Evolutionary conservation across 2,113 vertebrate genomes (phyloP).

Genomic region (Elephantulus edwardii): DNA sequence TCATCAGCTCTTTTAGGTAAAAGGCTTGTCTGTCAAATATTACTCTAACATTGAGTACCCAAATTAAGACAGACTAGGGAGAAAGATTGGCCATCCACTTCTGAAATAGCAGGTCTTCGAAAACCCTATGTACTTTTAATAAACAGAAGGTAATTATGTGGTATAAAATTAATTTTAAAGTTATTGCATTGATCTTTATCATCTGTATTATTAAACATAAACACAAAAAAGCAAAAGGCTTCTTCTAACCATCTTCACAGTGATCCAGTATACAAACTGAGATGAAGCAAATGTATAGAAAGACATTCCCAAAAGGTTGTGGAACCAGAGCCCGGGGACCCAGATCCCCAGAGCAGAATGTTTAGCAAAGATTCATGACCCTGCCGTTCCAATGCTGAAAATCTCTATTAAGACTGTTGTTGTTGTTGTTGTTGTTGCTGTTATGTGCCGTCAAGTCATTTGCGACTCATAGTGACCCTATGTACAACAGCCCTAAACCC

Average conservation of each 20-base stretch:
- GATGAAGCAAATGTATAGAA: neutral
- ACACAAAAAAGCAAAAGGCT: neutral
- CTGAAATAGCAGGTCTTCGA: too few relatives aligned
- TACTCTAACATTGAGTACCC: too few relatives aligned
- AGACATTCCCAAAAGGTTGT: neutral
- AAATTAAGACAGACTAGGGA: too few relatives aligned
- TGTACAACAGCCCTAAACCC: too few relatives aligned
- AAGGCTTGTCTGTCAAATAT: too few relatives aligned
- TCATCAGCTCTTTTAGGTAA: too few relatives aligned
- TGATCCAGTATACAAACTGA: neutral
- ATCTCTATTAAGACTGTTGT: too few relatives aligned
- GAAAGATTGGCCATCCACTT: too few relatives aligned
- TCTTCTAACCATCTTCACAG: neutral
- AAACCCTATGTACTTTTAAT: too few relatives aligned
- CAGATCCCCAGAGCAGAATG: neutral
- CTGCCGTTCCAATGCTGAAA: neutral
- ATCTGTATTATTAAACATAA: neutral
- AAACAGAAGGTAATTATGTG: neutral
- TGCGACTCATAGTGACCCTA: too few relatives aligned
- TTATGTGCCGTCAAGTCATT: too few relatives aligned
- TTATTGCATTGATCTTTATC: neutral
- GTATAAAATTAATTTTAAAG: neutral
- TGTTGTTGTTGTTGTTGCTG: too few relatives aligned
- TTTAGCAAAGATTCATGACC: neutral
- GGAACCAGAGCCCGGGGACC: neutral